Base-by-base conservation (phyloP, 2,888 invertebrate genomes). In the Meghimatium bilineatum region DNA sequence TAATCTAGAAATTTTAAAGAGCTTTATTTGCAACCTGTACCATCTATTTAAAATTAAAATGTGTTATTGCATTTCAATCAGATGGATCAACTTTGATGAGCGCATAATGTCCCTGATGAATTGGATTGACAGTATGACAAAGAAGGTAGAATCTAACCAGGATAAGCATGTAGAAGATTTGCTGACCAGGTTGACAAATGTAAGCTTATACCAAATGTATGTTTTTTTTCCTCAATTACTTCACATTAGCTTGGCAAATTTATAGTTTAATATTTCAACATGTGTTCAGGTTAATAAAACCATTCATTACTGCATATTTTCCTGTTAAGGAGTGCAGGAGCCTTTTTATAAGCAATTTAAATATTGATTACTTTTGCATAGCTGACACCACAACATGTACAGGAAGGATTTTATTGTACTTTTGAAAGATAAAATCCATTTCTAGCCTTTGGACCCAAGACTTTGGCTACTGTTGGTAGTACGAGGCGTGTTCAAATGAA, bases 141-240 rank as follows among this genome's bases (percentile, higher is more conserved):
- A 84, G 26, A 90, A 89, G 85, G 87, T 93, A 71, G 85, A 88
- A 6, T 88, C 91, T 44, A 91, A 87, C 82, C 87, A 88, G 44
- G 91, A 92, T 81, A 87, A 89, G 81, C 91, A 92, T 81, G 92
- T 93, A 32, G 93, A 93, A 84, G 93, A 93, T 78, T 87, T 93
- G 66, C 88, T 93, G 34, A 80, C 87, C 78, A 91, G 91, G 83
- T 88, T 93, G 81, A 88, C 92, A 84, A 90, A 89, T 86, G 93
- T 93, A 85, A 85, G 88, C 32, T 44, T 1, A 49, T 29, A 74
- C 29, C 3, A 32, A 1, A 32, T 32, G 20, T 8, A 32, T 3
- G 32, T 66, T 29, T 26, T 66, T 66, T n/a, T n/a, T n/a, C n/a
- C n/a, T n/a, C 17, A 3, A 56, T 2, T 56, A 17, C 56, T 56